phyloP scores from a whole-genome alignment of 2,797 vertebrate species.

The Epinephelus coioides region DNA sequence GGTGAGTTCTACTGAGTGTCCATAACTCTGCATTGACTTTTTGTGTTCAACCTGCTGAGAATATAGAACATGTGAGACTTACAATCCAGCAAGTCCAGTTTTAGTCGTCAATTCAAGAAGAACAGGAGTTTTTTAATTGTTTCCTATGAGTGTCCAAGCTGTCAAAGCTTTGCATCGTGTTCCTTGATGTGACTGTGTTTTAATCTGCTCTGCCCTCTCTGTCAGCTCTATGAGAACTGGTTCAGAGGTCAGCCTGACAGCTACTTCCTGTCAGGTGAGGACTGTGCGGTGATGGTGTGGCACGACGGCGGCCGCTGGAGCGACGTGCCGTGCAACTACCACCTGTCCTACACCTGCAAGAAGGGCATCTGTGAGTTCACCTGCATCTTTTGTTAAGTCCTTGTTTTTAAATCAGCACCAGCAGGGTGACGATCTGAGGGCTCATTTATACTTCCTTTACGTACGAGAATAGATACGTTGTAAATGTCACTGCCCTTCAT shows the following conservation, averaged over 20 bases:
- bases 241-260: conserved; percentile 95
- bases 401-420: too few relatives aligned
- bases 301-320: conserved; percentile 94
- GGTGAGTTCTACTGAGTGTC: conserved; percentile 82
- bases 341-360: conserved; percentile 97
- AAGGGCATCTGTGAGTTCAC: conserved; percentile 92
- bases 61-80: too few relatives aligned
- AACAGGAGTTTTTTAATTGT: accelerated
- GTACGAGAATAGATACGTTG: too few relatives aligned
- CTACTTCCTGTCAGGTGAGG: conserved; percentile 96
- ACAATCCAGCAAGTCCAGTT: not conserved
- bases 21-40: not conserved
- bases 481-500: too few relatives aligned
- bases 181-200: too few relatives aligned
- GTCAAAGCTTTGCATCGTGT: not conserved
- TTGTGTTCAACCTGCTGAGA: not conserved
- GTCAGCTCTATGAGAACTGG: conserved; percentile 96
- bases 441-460: too few relatives aligned
- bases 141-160: not conserved
- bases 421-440: not conserved
- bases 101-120: not conserved
- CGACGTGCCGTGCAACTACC: conserved; percentile 97
- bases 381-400: accelerated
- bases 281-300: conserved; percentile 96
- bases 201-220: not conserved